phyloP scores from a whole-genome alignment of 1,140 invertebrate genomes.

The Asbolus verrucosus region DNA sequence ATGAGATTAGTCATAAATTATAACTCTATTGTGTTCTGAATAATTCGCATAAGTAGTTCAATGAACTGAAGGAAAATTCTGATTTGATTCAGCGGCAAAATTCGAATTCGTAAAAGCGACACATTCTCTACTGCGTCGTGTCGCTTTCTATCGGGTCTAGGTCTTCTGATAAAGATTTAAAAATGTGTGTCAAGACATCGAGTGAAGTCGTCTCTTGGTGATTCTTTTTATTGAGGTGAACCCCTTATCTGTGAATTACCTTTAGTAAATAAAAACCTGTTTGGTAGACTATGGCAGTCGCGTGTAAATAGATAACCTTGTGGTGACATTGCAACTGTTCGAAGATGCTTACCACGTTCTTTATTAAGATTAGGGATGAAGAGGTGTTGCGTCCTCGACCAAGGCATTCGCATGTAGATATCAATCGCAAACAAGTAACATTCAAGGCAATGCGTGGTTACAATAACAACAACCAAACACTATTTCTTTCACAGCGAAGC shows the following conservation, averaged over 20 bases:
- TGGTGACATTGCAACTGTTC: not conserved
- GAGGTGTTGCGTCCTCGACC: too few relatives aligned
- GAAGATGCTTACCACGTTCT: constrained; percentile 22
- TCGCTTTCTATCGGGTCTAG: too few relatives aligned
- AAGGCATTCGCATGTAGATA: too few relatives aligned
- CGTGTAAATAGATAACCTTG: constrained; percentile 20
- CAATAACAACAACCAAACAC: too few relatives aligned
- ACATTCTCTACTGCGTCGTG: too few relatives aligned
- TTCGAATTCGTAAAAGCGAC: not conserved
- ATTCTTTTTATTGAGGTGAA: not conserved
- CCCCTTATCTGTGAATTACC: constrained; percentile 25
- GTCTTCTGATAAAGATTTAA: not conserved
- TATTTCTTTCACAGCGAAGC: constrained; percentile 11
- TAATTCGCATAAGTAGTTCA: constrained; percentile 16
- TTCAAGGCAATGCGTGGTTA: too few relatives aligned
- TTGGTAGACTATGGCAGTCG: constrained; percentile 18
- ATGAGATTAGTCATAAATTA: constrained; percentile 22
- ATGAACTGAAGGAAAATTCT: constrained; percentile 12
- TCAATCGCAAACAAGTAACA: not conserved
- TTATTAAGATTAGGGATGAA: too few relatives aligned
- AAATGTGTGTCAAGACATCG: not conserved
- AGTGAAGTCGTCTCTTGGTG: not conserved
- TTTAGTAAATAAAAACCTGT: constrained; percentile 30
- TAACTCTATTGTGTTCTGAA: constrained; percentile 11
- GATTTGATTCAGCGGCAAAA: constrained; percentile 2